Evolutionary conservation across 1,140 invertebrate species (phyloP).

Genomic region (Hydropsyche tenuis): DNA sequence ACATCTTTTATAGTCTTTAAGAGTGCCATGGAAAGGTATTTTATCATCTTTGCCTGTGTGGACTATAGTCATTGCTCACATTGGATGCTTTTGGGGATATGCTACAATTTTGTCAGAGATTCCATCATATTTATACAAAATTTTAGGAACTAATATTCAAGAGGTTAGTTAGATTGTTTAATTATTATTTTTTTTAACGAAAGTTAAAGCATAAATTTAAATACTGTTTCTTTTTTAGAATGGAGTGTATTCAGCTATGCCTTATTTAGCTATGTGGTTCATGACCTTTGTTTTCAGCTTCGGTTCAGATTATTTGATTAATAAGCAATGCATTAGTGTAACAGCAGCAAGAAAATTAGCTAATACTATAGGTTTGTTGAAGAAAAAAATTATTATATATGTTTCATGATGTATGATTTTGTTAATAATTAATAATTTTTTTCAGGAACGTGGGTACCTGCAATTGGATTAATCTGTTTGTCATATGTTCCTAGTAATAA

Average conservation of each 20-base stretch:
- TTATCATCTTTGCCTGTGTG: conserved; percentile 68
- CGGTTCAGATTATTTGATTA: conserved; percentile 64
- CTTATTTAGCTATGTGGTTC: conserved; percentile 74
- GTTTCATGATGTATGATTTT: not conserved
- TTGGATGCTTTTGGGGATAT: conserved; percentile 71
- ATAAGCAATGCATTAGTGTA: conserved; percentile 58
- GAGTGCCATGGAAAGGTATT: conserved; percentile 70
- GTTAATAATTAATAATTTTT: conserved; percentile 13
- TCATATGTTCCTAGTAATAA: conserved; percentile 53
- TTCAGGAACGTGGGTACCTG: conserved; percentile 55
- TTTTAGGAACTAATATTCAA: conserved; percentile 68
- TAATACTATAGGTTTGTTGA: conserved; percentile 63
- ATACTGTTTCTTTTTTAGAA: conserved; percentile 63
- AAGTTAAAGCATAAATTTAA: not conserved
- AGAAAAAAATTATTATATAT: conserved; percentile 20
- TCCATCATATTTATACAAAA: conserved; percentile 74
- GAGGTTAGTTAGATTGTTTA: conserved; percentile 54
- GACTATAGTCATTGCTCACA: conserved; percentile 70
- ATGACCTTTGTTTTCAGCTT: conserved; percentile 68
- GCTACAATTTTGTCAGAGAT: conserved; percentile 75
- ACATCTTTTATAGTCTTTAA: conserved; percentile 40
- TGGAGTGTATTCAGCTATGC: conserved; percentile 76
- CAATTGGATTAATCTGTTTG: conserved; percentile 54
- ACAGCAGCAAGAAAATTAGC: conserved; percentile 64
- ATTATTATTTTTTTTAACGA: not conserved